Conservation (phyloP, 2,888 invertebrate species). For the Epiblema foenella region DNA sequence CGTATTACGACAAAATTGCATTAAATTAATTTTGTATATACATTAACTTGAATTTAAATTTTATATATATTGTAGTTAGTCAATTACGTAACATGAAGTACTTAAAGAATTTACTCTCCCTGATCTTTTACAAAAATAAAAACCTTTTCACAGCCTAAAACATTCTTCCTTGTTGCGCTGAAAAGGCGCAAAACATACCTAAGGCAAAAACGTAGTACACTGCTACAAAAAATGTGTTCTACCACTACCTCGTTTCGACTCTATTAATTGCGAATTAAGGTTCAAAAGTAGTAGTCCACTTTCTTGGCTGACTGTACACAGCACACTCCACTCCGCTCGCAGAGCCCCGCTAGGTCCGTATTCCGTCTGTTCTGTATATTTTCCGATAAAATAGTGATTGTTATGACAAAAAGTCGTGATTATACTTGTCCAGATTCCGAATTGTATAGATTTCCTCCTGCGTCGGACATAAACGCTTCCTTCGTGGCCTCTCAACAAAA, state of each 20-base stretch:
- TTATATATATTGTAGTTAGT: no score
- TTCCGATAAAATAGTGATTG: neutral
- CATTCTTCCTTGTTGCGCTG: no score
- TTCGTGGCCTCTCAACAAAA: conserved; percentile 58
- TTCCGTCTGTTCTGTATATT: neutral
- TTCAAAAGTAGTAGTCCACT: no score
- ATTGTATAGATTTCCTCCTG: neutral
- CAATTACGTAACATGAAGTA: no score
- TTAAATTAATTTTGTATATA: no score
- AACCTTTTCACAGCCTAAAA: neutral
- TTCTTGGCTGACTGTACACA: neutral
- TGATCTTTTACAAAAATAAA: neutral
- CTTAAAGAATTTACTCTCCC: neutral
- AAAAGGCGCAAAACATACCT: no score
- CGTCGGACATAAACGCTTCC: conserved; percentile 13
- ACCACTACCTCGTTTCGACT: no score
- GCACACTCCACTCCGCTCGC: neutral
- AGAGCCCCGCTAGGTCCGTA: neutral
- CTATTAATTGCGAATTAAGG: no score
- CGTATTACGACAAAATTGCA: no score
- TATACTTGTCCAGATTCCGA: neutral
- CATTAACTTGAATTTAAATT: no score
- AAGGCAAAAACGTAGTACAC: no score
- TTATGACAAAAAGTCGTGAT: neutral
- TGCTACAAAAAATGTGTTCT: no score